Evolutionary conservation across 2,113 vertebrate species (phyloP).

Genomic region (Lipotes vexillifer): DNA sequence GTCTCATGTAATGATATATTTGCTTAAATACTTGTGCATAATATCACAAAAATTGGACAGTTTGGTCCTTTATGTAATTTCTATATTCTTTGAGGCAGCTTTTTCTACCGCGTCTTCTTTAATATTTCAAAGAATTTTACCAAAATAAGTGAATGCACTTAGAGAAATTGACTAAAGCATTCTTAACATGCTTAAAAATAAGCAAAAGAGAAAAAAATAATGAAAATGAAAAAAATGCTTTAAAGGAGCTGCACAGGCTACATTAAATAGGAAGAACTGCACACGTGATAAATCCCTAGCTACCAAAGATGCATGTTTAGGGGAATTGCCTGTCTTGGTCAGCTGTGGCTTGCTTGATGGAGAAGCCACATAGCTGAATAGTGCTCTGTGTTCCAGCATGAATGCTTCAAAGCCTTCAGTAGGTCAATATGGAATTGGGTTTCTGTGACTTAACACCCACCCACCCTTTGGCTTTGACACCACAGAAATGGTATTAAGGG

Average conservation of each 20-base stretch:
- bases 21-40: conserved; percentile 27
- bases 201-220: conserved; percentile 15
- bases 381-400: not conserved
- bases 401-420: not conserved
- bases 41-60: not conserved
- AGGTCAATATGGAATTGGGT: not conserved
- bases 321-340: not conserved
- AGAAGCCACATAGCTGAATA: not conserved
- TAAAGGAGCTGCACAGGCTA: not conserved
- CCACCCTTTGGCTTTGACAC: not conserved
- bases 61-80: not conserved
- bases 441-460: not conserved
- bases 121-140: not conserved
- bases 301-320: not conserved
- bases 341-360: not conserved
- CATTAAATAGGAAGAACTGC: not conserved
- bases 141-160: not conserved
- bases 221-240: not conserved
- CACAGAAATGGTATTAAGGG: not conserved
- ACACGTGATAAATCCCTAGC: not conserved
- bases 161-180: not conserved
- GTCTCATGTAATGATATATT: not conserved
- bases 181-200: conserved; percentile 22
- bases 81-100: not conserved
- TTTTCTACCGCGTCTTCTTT: conserved; percentile 1